Percentiles rank a stretch among this genome's conserved stretches.
Evolutionary conservation across 2,113 vertebrate species (phyloP).

Genomic region (Ictalurus punctatus): DNA sequence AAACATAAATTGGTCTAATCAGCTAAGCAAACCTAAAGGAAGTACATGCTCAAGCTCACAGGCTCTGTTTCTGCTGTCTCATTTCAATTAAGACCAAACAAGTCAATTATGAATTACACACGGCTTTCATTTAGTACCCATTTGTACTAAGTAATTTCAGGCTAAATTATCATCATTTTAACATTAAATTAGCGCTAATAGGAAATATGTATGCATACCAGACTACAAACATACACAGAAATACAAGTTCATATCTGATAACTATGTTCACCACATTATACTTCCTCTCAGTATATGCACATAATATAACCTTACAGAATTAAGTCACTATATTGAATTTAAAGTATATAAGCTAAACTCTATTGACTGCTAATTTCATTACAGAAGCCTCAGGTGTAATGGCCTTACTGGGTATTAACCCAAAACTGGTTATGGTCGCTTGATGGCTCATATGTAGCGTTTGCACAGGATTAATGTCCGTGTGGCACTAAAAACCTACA

Average conservation of each 20-base stretch:
- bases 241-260: neutral
- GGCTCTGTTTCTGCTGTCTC: neutral
- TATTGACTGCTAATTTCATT: neutral
- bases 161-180: neutral
- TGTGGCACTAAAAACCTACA: neutral
- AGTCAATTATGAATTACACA: neutral
- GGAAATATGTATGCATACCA: neutral
- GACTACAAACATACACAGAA: neutral
- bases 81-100: conserved; percentile 19
- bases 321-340: neutral
- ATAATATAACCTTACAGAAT: neutral
- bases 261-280: neutral
- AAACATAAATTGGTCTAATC: neutral
- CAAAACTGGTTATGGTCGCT: neutral
- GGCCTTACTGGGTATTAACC: neutral
- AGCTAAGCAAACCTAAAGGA: neutral
- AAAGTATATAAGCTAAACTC: neutral
- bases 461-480: neutral
- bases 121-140: neutral
- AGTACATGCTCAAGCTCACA: neutral
- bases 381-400: neutral
- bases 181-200: neutral
- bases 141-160: neutral
- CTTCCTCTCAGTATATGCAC: neutral
- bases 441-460: neutral